phyloP scores from a whole-genome alignment of 2,797 vertebrate species.

The Coluber constrictor region DNA sequence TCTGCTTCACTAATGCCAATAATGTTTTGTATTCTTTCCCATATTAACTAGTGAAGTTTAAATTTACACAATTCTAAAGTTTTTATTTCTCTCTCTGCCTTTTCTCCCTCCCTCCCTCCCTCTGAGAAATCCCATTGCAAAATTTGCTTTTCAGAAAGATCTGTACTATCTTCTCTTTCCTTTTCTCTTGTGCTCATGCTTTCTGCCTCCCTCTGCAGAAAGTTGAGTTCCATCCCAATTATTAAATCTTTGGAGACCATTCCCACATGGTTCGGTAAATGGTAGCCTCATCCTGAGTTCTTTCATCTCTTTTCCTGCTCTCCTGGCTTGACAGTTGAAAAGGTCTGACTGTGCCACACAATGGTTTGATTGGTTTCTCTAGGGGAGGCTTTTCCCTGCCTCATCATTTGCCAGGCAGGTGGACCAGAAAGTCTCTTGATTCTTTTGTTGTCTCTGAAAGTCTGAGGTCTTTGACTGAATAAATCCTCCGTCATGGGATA shows the following conservation, averaged over 20 bases:
- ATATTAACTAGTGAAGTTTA: background rate
- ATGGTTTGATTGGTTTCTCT: constrained; percentile 99
- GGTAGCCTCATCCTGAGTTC: constrained; percentile 89
- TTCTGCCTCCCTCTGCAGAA: constrained; percentile 65
- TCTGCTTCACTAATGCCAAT: background rate
- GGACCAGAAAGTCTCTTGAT: constrained; percentile 98
- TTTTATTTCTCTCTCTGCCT: background rate
- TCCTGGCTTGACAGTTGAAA: constrained; percentile 96
- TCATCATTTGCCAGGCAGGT: constrained; percentile 97
- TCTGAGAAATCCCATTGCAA: background rate
- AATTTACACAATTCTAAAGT: background rate
- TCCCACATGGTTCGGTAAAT: constrained; percentile 96
- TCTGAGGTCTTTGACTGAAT: constrained; percentile 88
- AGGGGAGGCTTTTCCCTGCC: constrained; percentile 86
- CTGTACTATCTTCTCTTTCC: background rate
- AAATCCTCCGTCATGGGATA: constrained; percentile 95
- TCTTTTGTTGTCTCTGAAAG: constrained; percentile 95
- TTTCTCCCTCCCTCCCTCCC: background rate
- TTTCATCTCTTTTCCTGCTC: constrained; percentile 92
- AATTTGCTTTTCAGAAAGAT: background rate
- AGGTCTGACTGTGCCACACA: constrained; percentile 96
- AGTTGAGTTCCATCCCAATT: constrained; percentile 88
- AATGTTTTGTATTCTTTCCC: background rate
- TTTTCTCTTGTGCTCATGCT: background rate
- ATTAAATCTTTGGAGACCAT: constrained; percentile 87